phyloP scores from a whole-genome alignment of 2,113 vertebrate species.

The Sciurus niger region DNA sequence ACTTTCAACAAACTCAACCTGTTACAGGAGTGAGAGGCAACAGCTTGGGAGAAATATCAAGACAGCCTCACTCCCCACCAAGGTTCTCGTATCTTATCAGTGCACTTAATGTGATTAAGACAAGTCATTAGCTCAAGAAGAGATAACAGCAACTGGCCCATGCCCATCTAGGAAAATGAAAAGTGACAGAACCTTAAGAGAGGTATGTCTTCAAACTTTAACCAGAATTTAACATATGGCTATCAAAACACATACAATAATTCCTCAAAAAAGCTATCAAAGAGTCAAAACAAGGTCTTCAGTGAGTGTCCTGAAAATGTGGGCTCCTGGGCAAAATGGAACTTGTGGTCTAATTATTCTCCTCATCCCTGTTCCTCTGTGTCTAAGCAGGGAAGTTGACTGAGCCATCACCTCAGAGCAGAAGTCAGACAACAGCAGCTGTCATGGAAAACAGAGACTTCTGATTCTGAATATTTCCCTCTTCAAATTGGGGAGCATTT shows the following conservation, averaged over 20 bases:
- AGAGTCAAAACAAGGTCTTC: constrained; percentile 1
- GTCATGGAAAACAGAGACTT: neutral
- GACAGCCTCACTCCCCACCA: neutral
- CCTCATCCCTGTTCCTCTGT: neutral
- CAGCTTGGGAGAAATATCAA: neutral
- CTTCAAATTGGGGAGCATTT: neutral
- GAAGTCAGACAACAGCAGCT: neutral
- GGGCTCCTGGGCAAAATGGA: neutral
- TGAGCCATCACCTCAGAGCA: neutral
- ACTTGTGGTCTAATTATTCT: neutral
- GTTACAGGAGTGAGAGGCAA: neutral
- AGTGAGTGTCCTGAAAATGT: neutral
- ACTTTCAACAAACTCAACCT: too few species aligned
- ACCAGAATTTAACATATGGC: neutral
- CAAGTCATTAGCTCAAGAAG: neutral
- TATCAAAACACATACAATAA: constrained; percentile 16
- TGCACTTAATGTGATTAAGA: neutral
- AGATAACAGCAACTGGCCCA: neutral
- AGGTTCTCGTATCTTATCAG: neutral
- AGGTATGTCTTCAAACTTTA: neutral
- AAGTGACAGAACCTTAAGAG: neutral
- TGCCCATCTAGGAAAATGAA: neutral
- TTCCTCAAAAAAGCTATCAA: neutral
- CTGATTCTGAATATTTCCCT: neutral
- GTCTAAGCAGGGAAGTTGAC: neutral